These are phyloP conservation scores for Steatornis caripensis DNA, from an alignment of 2,113 vertebrate genomes.

Conservation along the genomic window DNA sequence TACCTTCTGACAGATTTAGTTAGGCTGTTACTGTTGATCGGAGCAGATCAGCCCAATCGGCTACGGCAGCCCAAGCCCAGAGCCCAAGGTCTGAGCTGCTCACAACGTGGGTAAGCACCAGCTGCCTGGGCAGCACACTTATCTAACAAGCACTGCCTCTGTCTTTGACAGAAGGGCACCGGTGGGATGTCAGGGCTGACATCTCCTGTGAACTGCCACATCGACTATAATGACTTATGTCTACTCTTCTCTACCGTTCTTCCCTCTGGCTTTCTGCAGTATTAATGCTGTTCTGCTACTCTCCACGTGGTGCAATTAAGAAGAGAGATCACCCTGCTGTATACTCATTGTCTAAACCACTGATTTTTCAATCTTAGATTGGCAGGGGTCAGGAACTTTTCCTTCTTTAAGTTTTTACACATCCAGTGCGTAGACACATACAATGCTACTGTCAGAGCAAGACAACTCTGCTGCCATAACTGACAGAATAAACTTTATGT, in stretches of 20 bases:
- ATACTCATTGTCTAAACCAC: neutral
- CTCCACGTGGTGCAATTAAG: neutral
- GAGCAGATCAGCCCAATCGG: neutral
- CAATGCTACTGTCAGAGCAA: neutral
- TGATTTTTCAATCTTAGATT: neutral
- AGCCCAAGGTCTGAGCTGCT: neutral
- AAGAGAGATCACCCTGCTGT: neutral
- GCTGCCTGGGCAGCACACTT: neutral
- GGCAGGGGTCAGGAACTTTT: neutral
- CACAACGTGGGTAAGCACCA: rapidly evolving
- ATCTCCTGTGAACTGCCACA: constrained; percentile 7
- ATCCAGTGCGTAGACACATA: neutral
- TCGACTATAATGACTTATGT: constrained; percentile 39
- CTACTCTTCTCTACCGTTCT: neutral
- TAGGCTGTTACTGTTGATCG: neutral
- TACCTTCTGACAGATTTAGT: neutral
- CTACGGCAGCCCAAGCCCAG: neutral
- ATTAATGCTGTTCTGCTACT: neutral
- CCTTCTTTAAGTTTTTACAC: neutral
- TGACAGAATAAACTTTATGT: neutral
- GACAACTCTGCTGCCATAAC: neutral
- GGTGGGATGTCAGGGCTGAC: neutral
- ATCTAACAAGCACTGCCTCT: neutral
- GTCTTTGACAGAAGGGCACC: neutral
- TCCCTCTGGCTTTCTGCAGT: neutral